Conservation (phyloP, 2,888 invertebrate species). For the Dioctria linearis region DNA sequence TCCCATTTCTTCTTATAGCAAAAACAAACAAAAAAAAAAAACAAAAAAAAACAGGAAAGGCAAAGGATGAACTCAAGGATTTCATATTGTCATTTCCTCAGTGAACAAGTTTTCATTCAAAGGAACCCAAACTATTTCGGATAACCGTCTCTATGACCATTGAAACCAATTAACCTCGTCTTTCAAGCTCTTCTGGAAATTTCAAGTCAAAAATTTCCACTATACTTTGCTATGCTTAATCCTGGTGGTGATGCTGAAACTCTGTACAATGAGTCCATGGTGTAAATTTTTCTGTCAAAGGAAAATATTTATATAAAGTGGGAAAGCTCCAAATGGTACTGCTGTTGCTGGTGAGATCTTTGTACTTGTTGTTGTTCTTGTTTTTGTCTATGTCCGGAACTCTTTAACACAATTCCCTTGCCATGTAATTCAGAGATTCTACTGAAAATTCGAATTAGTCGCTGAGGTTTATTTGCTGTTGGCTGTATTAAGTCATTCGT, state of each 20-base stretch:
- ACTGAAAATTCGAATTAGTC: slow-evolving; percentile 46
- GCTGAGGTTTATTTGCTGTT: slow-evolving; percentile 38
- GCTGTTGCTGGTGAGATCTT: neutral
- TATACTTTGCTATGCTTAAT: neutral
- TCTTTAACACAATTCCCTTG: too few species aligned
- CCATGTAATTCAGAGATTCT: slow-evolving; percentile 17
- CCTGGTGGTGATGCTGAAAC: neutral
- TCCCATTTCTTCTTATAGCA: too few species aligned
- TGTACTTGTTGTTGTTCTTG: neutral
- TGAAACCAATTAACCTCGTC: too few species aligned
- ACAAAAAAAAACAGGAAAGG: too few species aligned
- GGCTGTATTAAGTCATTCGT: slow-evolving; percentile 15
- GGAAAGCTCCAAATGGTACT: neutral
- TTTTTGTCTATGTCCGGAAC: neutral
- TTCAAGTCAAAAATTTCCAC: neutral
- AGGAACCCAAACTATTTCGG: neutral
- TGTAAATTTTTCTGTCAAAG: slow-evolving; percentile 3
- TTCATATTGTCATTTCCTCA: too few species aligned
- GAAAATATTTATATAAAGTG: neutral
- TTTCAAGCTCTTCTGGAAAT: neutral
- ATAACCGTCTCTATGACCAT: neutral
- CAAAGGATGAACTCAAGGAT: too few species aligned
- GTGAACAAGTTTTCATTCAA: neutral
- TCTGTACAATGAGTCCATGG: neutral
- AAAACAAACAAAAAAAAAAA: too few species aligned